Evolutionary conservation across 2,113 vertebrate species (phyloP).

Genomic region (Lamprotornis superbus): DNA sequence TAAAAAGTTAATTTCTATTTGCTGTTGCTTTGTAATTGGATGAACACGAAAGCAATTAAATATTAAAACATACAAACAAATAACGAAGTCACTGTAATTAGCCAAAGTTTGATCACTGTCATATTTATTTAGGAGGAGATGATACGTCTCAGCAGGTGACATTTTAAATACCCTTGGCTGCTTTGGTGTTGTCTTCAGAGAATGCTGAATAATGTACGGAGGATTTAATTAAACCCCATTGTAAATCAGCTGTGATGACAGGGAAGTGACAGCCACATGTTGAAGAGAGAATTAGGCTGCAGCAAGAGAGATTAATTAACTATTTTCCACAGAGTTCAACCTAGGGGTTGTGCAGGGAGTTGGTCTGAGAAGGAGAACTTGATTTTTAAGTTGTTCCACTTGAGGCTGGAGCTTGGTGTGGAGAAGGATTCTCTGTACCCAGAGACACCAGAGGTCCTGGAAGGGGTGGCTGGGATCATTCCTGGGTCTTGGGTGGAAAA

Average conservation of each 20-base stretch:
- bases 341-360: not conserved
- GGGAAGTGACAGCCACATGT: conserved; percentile 78
- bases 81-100: conserved; percentile 81
- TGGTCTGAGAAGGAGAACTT: not conserved
- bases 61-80: conserved; percentile 86
- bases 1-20: conserved; percentile 84
- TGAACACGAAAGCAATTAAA: conserved; percentile 83
- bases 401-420: not conserved
- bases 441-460: fast-evolving
- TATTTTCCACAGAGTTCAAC: conserved; percentile 58
- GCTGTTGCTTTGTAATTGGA: conserved; percentile 78
- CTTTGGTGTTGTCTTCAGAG: conserved; percentile 75
- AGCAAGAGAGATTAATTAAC: conserved; percentile 76
- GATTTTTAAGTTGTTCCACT: not conserved
- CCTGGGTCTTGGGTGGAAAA: fast-evolving
- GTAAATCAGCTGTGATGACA: conserved; percentile 80
- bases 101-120: conserved; percentile 83
- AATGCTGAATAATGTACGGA: conserved; percentile 73
- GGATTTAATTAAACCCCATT: conserved; percentile 82
- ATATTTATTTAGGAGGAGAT: conserved; percentile 79
- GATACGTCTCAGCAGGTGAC: conserved; percentile 80
- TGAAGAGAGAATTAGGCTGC: conserved; percentile 75
- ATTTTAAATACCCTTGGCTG: conserved; percentile 76
- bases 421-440: not conserved
- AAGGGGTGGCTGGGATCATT: not conserved